These are phyloP conservation scores for Xenopus tropicalis DNA, from an alignment of 2,113 vertebrate genomes.

Conservation along the genomic window DNA sequence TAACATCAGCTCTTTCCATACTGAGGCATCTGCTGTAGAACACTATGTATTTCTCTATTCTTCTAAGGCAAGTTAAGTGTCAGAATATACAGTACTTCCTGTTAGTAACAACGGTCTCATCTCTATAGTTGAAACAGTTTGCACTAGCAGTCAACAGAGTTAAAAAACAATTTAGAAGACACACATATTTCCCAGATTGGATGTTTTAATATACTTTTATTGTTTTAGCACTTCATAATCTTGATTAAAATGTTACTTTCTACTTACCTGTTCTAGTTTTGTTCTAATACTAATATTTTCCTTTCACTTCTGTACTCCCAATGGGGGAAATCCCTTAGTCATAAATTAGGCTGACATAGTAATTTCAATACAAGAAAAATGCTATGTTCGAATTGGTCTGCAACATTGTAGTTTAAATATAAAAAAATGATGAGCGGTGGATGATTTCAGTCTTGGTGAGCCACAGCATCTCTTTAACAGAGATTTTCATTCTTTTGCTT, in stretches of 20 bases:
- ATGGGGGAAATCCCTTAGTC: conserved; percentile 59
- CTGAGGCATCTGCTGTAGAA: conserved; percentile 20
- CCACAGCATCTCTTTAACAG: neutral
- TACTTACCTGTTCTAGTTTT: conserved; percentile 26
- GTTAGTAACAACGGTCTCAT: neutral
- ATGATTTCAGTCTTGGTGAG: neutral
- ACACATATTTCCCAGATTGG: too few species aligned
- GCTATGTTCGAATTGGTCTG: conserved; percentile 47
- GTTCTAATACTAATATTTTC: conserved; percentile 50
- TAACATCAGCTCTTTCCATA: conserved; percentile 36
- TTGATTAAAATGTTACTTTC: neutral
- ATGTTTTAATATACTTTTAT: too few species aligned
- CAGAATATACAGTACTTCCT: conserved; percentile 6
- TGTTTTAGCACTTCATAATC: too few species aligned
- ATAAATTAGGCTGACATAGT: conserved; percentile 52
- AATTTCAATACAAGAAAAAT: conserved; percentile 53
- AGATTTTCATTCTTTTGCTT: too few species aligned
- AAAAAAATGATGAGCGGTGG: conserved; percentile 17
- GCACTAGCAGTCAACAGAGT: neutral
- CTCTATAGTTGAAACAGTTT: neutral
- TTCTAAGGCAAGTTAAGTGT: neutral
- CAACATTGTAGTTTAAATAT: conserved; percentile 37
- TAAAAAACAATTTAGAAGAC: too few species aligned
- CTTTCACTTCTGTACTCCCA: conserved; percentile 50
- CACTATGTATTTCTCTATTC: neutral